A percentile compares a stretch with the other conserved stretches of the same genome.
phyloP scores from a whole-genome alignment of 1,140 invertebrate species.

The Rhyzopertha dominica region DNA sequence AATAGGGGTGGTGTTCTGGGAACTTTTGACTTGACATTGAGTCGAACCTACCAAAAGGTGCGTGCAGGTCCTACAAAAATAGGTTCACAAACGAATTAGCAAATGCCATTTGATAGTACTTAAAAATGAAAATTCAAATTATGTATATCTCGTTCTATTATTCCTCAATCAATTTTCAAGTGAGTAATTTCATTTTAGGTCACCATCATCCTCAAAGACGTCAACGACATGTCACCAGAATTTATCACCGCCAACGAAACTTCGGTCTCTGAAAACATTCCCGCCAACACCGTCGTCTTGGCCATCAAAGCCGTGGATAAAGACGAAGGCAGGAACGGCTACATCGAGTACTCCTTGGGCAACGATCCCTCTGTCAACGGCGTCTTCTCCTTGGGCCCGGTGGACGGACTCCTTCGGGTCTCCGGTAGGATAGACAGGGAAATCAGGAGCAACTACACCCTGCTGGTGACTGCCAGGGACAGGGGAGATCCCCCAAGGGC shows the following conservation, averaged over 20 bases:
- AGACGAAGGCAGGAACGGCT: slow-evolving; percentile 90
- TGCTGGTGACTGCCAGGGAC: slow-evolving; percentile 80
- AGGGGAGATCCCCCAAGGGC: slow-evolving; percentile 77
- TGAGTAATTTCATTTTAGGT: slow-evolving; percentile 58
- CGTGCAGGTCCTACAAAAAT: too few relatives aligned
- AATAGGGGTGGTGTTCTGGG: too few relatives aligned
- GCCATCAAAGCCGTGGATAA: slow-evolving; percentile 85
- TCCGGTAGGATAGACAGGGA: slow-evolving; percentile 82
- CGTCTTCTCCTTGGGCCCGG: slow-evolving; percentile 78
- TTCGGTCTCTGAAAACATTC: slow-evolving; percentile 76
- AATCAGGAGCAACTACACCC: slow-evolving; percentile 68
- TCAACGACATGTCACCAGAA: slow-evolving; percentile 90
- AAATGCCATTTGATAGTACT: too few relatives aligned
- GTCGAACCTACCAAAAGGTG: too few relatives aligned
- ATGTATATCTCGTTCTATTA: too few relatives aligned
- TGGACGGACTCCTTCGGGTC: slow-evolving; percentile 81
- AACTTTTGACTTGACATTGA: too few relatives aligned
- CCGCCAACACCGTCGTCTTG: slow-evolving; percentile 85
- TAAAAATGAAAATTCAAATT: too few relatives aligned
- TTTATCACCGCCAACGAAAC: slow-evolving; percentile 81
- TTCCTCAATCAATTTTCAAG: slow-evolving; percentile 6
- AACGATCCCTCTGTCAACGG: slow-evolving; percentile 51
- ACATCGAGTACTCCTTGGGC: slow-evolving; percentile 79
- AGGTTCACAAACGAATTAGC: too few relatives aligned
- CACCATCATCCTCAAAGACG: slow-evolving; percentile 80